phyloP scores from a whole-genome alignment of 2,797 vertebrate genomes.

The Parauchenoglanis punctatus region DNA sequence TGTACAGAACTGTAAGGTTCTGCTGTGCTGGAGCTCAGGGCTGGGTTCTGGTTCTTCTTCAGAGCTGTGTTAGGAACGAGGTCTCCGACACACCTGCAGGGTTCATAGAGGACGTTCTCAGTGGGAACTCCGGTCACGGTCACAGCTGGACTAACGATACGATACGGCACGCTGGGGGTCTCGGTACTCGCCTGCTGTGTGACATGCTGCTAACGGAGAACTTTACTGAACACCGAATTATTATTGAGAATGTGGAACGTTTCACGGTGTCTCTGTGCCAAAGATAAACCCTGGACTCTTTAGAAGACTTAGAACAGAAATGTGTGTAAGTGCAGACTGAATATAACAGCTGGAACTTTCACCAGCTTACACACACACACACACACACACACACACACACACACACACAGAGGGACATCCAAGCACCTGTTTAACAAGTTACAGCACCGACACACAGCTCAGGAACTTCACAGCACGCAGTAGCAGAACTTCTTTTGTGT shows the following conservation, averaged over 20 bases:
- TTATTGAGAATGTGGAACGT: background rate
- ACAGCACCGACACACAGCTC: background rate
- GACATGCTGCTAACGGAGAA: slow-evolving; percentile 31
- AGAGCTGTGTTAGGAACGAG: background rate
- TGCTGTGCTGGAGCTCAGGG: background rate
- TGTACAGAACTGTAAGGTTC: background rate
- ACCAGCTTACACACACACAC: background rate
- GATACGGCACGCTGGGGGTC: background rate
- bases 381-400: background rate
- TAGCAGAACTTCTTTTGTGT: background rate
- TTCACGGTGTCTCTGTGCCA: background rate
- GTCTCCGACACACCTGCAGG: slow-evolving; percentile 46
- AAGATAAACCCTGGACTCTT: background rate
- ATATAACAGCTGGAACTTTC: background rate
- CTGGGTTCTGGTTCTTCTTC: background rate
- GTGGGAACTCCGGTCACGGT: slow-evolving; percentile 52
- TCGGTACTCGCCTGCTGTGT: slow-evolving; percentile 12
- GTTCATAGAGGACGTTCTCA: slow-evolving; percentile 43
- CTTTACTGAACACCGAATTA: background rate
- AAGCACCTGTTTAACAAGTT: background rate
- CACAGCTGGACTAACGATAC: slow-evolving; percentile 53
- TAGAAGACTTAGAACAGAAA: background rate
- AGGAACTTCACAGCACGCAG: background rate
- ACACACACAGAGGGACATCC: background rate
- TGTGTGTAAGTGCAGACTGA: background rate